These are phyloP conservation scores for Synaphobranchus kaupii DNA, from an alignment of 2,797 vertebrate genomes.

Conservation along the genomic window DNA sequence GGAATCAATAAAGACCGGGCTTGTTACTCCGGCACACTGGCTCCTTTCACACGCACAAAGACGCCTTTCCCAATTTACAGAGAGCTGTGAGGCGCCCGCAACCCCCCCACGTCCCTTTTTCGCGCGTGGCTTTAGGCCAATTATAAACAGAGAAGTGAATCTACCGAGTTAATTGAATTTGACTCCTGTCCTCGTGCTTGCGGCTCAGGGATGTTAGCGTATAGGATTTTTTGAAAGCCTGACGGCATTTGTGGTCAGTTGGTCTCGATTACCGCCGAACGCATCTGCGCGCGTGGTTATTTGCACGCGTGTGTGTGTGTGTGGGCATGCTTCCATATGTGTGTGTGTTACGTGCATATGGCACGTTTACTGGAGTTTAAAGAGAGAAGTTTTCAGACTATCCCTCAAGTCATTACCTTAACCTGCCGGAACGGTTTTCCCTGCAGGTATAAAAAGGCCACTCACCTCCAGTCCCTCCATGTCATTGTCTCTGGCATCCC, in stretches of 20 bases:
- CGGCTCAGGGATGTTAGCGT: neutral
- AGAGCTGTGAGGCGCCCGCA: neutral
- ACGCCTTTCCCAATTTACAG: neutral
- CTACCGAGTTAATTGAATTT: neutral
- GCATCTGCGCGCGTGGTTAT: neutral
- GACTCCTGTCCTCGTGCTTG: neutral
- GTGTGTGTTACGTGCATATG: neutral
- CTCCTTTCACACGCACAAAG: conserved; percentile 13
- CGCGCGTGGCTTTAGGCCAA: neutral
- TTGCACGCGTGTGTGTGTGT: neutral
- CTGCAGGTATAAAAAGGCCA: neutral
- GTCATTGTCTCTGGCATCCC: neutral
- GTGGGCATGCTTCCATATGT: neutral
- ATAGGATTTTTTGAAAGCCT: neutral
- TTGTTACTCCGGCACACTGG: conserved; percentile 16
- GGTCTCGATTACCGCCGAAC: neutral
- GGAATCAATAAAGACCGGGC: conserved; percentile 18
- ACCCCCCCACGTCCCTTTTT: neutral
- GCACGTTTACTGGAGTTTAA: neutral
- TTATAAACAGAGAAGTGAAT: neutral
- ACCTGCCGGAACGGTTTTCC: neutral
- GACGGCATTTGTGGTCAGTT: neutral
- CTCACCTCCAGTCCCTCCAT: too few relatives aligned
- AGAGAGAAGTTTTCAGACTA: neutral
- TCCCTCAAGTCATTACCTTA: neutral